Evolutionary conservation across 2,113 vertebrate genomes (phyloP), one percentile per base, ranked within the genome.

Genomic region (Elachura formosa): DNA sequence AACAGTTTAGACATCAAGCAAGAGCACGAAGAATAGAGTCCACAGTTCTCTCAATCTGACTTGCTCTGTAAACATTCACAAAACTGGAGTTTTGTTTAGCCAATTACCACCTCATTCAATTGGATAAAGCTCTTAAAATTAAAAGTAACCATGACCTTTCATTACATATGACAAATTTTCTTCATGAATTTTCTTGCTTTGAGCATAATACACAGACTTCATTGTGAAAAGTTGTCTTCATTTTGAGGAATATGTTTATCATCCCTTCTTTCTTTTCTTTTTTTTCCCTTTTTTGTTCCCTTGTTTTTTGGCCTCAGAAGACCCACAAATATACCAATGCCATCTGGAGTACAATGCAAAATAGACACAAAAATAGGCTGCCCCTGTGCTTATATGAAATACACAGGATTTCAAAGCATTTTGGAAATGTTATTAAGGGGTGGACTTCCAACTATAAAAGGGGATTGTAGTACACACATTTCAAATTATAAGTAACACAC

Each of bases 301-400:
- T 52, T 78, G 25, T 14, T 46, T 78, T 92, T 78, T 81, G 29
- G 10, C 28, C 49, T 62, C 33, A 82, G 16, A 80, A 72, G 28
- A 93, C 59, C 67, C 59, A 87, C 25, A 55, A 89, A 92, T 84
- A 72, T 3, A 90, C 36, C 45, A 41, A 73, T 36, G 45, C 80
- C 91, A 94, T 94, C 89, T 96, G 84, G 71, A 94, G 38, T n/a
- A 89, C 46, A 92, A 73, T 38, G 36, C 29, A 91, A 83, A 91
- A 48, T 25, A 80, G 66, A 56, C 38, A 81, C 34, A 74, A 80
- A 92, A 93, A 80, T 43, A 96, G 62, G 49, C 15, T 29, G 5
- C 20, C 17, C 59, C 83, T 25, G 54, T 49, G 43, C 67, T 87
- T 67, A 51, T 14, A 91, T 36, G 54, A 89, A 92, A 62, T 12